A percentile compares a stretch with the other conserved stretches of the same genome.
Evolutionary conservation across 2,797 vertebrate genomes (phyloP).

Genomic region (Clarias fuscus): DNA sequence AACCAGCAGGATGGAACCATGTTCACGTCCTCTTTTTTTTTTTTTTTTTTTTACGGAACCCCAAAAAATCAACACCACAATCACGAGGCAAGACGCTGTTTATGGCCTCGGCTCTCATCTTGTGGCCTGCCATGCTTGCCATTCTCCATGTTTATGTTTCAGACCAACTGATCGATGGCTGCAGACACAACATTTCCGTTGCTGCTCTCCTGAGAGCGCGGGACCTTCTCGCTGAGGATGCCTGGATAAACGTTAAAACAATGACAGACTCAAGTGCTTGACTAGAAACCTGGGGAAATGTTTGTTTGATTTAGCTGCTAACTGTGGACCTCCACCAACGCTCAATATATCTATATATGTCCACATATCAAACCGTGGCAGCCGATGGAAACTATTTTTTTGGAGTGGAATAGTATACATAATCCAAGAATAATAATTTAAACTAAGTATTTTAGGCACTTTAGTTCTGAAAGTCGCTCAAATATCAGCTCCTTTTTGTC

Average conservation of each 20-base stretch:
- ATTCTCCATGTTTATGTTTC: slow-evolving; percentile 44
- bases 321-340: neutral
- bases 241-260: neutral
- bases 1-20: neutral
- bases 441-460: slow-evolving; percentile 1
- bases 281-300: slow-evolving; percentile 25
- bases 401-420: slow-evolving; percentile 18
- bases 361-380: slow-evolving; percentile 25
- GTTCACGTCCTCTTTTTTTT: neutral
- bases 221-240: slow-evolving; percentile 16
- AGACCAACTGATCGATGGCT: slow-evolving; percentile 41
- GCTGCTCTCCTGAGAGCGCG: slow-evolving; percentile 18
- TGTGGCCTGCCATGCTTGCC: slow-evolving; percentile 22
- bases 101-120: slow-evolving; percentile 36
- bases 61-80: slow-evolving; percentile 55
- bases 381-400: slow-evolving; percentile 24
- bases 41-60: slow-evolving; percentile 15
- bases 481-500: slow-evolving; percentile 50
- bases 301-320: slow-evolving; percentile 31
- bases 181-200: slow-evolving; percentile 35
- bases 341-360: slow-evolving; percentile 3
- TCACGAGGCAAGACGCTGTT: slow-evolving; percentile 26
- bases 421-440: slow-evolving; percentile 32
- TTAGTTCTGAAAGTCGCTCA: slow-evolving; percentile 15
- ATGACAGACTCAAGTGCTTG: slow-evolving; percentile 18